Evolutionary conservation across 2,113 vertebrate species (phyloP).

Genomic region (Ailurus styani): DNA sequence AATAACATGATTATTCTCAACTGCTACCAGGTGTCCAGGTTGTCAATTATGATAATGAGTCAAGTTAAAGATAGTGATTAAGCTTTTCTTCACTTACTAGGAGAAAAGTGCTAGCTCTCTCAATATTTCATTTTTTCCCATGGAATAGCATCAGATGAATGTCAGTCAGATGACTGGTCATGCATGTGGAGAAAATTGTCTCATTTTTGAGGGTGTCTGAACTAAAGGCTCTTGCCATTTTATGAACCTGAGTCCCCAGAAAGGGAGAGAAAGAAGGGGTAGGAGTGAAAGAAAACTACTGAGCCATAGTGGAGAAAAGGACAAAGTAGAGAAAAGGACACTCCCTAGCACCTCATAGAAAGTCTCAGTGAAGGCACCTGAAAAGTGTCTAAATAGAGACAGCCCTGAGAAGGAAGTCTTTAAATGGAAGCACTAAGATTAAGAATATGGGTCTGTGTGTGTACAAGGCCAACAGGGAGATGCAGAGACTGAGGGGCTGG

Average conservation of each 20-base stretch:
- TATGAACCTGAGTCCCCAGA: neutral
- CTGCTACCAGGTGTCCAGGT: neutral
- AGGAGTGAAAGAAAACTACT: neutral
- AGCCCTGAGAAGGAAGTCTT: neutral
- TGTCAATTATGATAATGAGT: neutral
- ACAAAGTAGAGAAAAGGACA: too few relatives aligned
- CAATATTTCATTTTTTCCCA: neutral
- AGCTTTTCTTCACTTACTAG: neutral
- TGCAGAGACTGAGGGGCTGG: neutral
- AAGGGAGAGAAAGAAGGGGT: neutral
- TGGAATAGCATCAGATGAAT: neutral
- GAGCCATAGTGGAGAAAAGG: neutral
- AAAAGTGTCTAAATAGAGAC: neutral
- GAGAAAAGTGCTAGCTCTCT: neutral
- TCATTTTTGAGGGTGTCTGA: neutral
- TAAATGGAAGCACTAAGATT: neutral
- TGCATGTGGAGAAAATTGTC: neutral
- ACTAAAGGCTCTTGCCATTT: neutral
- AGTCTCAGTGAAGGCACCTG: neutral
- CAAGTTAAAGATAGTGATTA: neutral
- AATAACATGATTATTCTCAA: neutral
- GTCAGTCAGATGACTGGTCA: neutral
- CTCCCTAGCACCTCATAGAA: neutral
- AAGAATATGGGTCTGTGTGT: neutral
- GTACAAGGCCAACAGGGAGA: rapidly evolving